Percentiles rank a stretch among this genome's conserved stretches.
Conservation (phyloP, 2,113 vertebrate genomes). For the Polyodon spathula region DNA sequence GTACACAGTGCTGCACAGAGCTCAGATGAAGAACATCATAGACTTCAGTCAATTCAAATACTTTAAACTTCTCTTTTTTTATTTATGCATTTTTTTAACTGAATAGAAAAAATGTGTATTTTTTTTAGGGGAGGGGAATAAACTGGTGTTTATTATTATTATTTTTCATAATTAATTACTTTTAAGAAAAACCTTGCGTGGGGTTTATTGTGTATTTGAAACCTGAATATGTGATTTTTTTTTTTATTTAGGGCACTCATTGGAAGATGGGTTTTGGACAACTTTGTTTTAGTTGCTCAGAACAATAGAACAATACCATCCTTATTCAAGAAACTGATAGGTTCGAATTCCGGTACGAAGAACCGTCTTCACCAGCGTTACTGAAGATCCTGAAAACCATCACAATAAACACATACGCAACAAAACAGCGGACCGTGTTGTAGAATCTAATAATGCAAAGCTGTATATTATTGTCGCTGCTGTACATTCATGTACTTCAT, state of each 20-base stretch:
- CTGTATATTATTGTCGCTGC: conserved; percentile 67
- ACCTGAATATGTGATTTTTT: neutral
- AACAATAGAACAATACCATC: conserved; percentile 26
- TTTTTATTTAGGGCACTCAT: conserved; percentile 29
- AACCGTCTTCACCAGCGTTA: conserved; percentile 43
- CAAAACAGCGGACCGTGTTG: conserved; percentile 44
- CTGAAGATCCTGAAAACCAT: conserved; percentile 45
- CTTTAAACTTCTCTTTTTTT: too few species aligned
- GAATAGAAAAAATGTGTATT: too few species aligned
- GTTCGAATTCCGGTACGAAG: conserved; percentile 45
- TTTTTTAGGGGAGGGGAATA: too few species aligned
- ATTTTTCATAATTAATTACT: too few species aligned
- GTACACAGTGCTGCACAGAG: too few species aligned
- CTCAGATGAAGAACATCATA: too few species aligned
- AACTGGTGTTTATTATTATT: too few species aligned
- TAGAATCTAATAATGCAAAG: conserved; percentile 57
- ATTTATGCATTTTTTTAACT: too few species aligned
- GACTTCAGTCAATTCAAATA: too few species aligned
- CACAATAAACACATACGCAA: conserved; percentile 33
- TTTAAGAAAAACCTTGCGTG: conserved; percentile 9
- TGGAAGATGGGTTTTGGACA: conserved; percentile 43
- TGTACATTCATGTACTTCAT: conserved; percentile 66
- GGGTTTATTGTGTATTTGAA: neutral
- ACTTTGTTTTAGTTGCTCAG: conserved; percentile 40
- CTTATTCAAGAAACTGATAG: conserved; percentile 31